Evolutionary conservation across 2,797 vertebrate genomes (phyloP).

Genomic region (Triplophysa bombifrons): DNA sequence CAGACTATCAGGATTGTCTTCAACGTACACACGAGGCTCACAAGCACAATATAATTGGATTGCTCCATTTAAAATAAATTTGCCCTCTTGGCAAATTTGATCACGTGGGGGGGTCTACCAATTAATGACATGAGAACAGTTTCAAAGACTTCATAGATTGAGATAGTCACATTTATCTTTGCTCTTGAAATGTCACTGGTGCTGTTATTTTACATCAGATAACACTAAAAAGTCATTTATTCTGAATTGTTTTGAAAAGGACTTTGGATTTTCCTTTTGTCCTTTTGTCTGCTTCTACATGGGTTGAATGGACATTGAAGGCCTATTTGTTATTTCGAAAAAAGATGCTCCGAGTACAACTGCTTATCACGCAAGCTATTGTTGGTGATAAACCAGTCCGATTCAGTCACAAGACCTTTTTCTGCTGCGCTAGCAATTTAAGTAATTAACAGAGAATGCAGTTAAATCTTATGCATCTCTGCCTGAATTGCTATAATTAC

Average conservation of each 20-base stretch:
- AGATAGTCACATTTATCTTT: constrained; percentile 46
- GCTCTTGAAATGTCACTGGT: constrained; percentile 36
- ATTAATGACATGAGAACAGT: constrained; percentile 45
- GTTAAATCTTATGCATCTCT: constrained; percentile 22
- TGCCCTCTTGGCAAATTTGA: constrained; percentile 46
- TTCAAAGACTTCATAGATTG: constrained; percentile 47
- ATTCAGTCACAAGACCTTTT: constrained; percentile 6
- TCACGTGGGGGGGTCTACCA: constrained; percentile 19
- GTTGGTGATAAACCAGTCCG: not conserved
- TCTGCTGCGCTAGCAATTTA: constrained; percentile 31
- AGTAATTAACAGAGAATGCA: constrained; percentile 31
- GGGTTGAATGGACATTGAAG: constrained; percentile 15
- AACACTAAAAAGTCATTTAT: constrained; percentile 24
- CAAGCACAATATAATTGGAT: constrained; percentile 53
- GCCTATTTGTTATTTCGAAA: not conserved
- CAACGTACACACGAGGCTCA: constrained; percentile 24
- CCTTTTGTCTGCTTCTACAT: not conserved
- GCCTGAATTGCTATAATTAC: constrained; percentile 15
- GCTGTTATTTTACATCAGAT: constrained; percentile 30
- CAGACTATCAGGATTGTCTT: constrained; percentile 52
- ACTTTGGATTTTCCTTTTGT: too few relatives aligned
- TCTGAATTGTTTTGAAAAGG: constrained; percentile 4
- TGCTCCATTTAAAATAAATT: constrained; percentile 46
- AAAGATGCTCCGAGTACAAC: not conserved
- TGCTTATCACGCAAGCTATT: constrained; percentile 20